A percentile compares a stretch with the other conserved stretches of the same genome.
phyloP scores from a whole-genome alignment of 1,140 invertebrate genomes.

The Globodera rostochiensis region DNA sequence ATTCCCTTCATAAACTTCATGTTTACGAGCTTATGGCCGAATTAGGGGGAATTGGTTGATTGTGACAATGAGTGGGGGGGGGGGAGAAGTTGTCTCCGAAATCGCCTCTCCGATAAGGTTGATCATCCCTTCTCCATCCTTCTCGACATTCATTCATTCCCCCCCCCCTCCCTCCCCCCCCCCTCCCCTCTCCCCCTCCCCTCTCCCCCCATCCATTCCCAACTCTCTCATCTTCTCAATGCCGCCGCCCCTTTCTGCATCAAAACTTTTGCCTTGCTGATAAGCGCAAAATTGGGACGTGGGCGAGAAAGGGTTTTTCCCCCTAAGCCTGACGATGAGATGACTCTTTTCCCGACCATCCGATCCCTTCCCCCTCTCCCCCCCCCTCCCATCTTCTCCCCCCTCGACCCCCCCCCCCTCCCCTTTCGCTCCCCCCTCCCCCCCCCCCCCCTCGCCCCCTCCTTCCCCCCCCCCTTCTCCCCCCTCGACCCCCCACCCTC shows the following conservation, averaged over 20 bases:
- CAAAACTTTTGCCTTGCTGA: slow-evolving; percentile 2
- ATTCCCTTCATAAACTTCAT: no score
- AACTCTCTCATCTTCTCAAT: slow-evolving; percentile 7
- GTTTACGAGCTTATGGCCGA: no score
- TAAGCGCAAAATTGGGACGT: neutral
- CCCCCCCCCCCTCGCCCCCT: no score
- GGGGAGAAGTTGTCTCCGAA: neutral
- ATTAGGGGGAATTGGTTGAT: no score
- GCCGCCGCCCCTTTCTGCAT: slow-evolving; percentile 3
- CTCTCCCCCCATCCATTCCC: neutral
- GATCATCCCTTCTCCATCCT: neutral
- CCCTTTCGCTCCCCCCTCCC: no score
- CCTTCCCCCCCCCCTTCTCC: no score
- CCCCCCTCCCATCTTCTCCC: neutral
- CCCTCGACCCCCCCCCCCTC: no score
- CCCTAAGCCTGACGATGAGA: neutral
- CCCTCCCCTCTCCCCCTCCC: no score
- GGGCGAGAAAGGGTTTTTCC: neutral
- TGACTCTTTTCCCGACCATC: neutral
- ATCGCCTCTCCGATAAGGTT: neutral
- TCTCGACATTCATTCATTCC: no score
- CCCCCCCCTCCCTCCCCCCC: no score
- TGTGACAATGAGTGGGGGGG: no score
- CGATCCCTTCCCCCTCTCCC: neutral
- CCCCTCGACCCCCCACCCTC: no score